Evolutionary conservation across 2,888 invertebrate species (phyloP).

Genomic region (Onchidella celtica): DNA sequence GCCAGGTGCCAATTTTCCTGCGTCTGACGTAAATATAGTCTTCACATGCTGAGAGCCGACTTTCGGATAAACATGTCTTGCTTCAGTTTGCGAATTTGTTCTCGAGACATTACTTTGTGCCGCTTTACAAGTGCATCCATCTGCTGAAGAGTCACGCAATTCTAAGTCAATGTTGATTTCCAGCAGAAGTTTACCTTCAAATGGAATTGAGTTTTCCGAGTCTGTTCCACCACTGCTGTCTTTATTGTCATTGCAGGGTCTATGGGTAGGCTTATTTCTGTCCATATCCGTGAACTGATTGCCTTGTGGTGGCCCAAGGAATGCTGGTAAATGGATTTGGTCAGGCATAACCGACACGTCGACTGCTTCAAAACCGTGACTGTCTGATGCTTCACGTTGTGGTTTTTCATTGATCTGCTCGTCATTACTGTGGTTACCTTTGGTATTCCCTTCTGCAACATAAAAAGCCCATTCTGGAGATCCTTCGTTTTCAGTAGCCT

Average conservation of each 20-base stretch:
- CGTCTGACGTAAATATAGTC: neutral
- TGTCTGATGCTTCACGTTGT: too few species aligned
- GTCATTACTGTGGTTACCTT: too few species aligned
- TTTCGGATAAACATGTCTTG: neutral
- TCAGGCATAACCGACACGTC: neutral
- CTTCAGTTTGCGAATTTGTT: neutral
- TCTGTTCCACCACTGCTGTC: neutral
- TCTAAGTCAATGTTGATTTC: conserved; percentile 29
- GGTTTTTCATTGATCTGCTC: too few species aligned
- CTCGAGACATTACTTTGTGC: neutral
- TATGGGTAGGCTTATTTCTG: neutral
- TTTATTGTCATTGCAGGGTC: neutral
- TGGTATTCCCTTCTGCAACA: too few species aligned
- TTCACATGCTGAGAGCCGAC: neutral
- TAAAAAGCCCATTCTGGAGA: too few species aligned
- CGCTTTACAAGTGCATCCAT: neutral
- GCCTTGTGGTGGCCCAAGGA: neutral
- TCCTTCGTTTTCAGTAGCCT: too few species aligned
- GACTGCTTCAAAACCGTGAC: neutral
- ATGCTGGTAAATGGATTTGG: neutral
- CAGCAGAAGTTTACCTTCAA: neutral
- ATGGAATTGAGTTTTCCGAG: neutral
- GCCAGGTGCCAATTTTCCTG: neutral
- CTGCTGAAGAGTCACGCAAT: neutral
- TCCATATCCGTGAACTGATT: neutral